Evolutionary conservation across 2,888 invertebrate genomes (phyloP), one percentile per base, ranked within the genome.

Genomic region (Drepana falcataria): DNA sequence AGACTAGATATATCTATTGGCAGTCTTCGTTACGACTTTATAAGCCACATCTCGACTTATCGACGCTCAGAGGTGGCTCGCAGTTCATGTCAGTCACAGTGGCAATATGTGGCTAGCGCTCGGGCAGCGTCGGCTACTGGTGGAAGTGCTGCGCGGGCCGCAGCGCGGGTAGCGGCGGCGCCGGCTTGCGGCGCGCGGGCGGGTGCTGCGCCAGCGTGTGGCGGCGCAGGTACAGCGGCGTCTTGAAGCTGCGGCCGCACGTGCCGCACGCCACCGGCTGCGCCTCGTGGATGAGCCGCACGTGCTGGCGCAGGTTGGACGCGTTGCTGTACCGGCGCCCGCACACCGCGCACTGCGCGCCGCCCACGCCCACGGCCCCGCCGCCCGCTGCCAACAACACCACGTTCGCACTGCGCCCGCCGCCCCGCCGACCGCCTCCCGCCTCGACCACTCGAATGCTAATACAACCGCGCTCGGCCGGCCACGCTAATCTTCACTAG

Each of bases 161-260:
- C 71, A 80, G 78, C 75, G 82, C 79, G 81, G 83, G 79, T 63
- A 74, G 72, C 70, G 78, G 81, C 77, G 66, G 70, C 74, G 76
- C 71, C 70, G 81, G 81, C 93, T 77, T 76, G 77, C 66, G 64
- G 51, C 73, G 73, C 74, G 79, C 75, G 76, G 77, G 71, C 73
- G 84, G 81, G 85, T 95, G 94, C 73, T 94, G 94, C 87, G 94
- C 94, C 73, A 94, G 93, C 83, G 94, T 94, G 91, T 95, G 94
- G 79, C 94, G 94, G 80, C 94, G 94, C 80, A 95, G 92, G 87
- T 95, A 95, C 81, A 95, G 94, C 86, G 94, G 94, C 73, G 95
- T 95, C 92, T 95, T 94, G 92, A 94, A 94, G 83, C 93, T 93
- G 85, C 94, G 94, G 68, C 94, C 94, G 90, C 95, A 94, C 61